These are phyloP conservation scores for Cirrhinus mrigala DNA, from an alignment of 2,797 vertebrate species.

Conservation along the genomic window DNA sequence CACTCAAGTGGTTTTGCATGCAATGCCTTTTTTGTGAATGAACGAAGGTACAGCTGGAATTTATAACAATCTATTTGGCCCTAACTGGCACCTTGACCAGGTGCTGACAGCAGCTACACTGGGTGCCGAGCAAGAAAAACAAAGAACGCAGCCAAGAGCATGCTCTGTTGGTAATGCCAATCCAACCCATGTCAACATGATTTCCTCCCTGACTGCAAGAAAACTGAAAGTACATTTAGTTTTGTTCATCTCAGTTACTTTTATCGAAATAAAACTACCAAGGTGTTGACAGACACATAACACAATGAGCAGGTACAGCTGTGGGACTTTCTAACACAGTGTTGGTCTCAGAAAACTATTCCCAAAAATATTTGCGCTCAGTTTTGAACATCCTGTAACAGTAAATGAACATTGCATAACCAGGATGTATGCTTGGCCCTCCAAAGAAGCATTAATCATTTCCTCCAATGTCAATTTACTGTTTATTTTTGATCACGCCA, in stretches of 20 bases:
- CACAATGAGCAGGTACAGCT: background rate
- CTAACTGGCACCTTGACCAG: constrained; percentile 46
- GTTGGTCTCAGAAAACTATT: constrained; percentile 27
- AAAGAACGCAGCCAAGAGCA: constrained; percentile 62
- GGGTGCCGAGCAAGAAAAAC: constrained; percentile 54
- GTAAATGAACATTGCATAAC: constrained; percentile 38
- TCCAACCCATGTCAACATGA: constrained; percentile 11
- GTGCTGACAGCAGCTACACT: constrained; percentile 48
- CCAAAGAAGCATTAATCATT: constrained; percentile 38
- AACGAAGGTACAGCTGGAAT: constrained; percentile 15
- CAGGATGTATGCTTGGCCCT: constrained; percentile 39
- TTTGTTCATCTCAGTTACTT: constrained; percentile 23
- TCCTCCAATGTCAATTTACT: constrained; percentile 1
- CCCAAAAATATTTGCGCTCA: constrained; percentile 7
- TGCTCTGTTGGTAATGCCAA: constrained; percentile 45
- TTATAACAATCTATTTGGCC: constrained; percentile 30
- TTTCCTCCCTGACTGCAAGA: constrained; percentile 53
- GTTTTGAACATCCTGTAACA: constrained; percentile 39
- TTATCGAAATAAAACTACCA: constrained; percentile 3
- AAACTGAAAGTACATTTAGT: background rate
- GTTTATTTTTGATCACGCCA: constrained; percentile 39
- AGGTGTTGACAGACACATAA: constrained; percentile 24
- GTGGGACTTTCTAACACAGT: background rate
- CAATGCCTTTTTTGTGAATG: constrained; percentile 37
- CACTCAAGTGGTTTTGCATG: constrained; percentile 10